phyloP scores from a whole-genome alignment of 2,888 invertebrate genomes.

The Drosophila testacea region DNA sequence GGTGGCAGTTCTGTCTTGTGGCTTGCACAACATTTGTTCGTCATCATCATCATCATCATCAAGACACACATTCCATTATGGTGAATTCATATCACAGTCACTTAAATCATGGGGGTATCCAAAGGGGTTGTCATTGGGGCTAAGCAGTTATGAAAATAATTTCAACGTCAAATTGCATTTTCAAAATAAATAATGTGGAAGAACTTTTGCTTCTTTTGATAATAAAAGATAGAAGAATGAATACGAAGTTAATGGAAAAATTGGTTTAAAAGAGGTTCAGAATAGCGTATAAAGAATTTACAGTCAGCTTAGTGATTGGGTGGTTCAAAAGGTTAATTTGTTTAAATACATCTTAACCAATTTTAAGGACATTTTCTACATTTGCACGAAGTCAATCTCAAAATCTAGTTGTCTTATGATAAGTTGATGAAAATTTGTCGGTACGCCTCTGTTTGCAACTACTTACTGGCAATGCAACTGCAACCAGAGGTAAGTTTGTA shows the following conservation, averaged over 20 bases:
- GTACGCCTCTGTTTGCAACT: slow-evolving; percentile 41
- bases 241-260: too few species aligned
- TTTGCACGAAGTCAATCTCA: neutral
- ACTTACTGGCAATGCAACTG: slow-evolving; percentile 50
- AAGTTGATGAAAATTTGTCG: too few species aligned
- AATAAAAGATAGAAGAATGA: neutral
- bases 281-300: too few species aligned
- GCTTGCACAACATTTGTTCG: slow-evolving; percentile 59
- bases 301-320: neutral
- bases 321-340: neutral
- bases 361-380: neutral
- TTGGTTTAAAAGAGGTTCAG: too few species aligned
- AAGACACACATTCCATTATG: slow-evolving; percentile 72
- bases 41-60: slow-evolving; percentile 59
- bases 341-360: neutral
- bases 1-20: slow-evolving; percentile 50
- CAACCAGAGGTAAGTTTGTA: slow-evolving; percentile 46
- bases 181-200: neutral
- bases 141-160: neutral
- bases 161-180: neutral
- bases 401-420: neutral
- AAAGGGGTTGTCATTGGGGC: neutral
- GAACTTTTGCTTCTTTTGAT: neutral
- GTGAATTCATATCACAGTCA: slow-evolving; percentile 70
- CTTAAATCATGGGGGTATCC: slow-evolving; percentile 22